phyloP scores from a whole-genome alignment of 1,140 invertebrate species.

The Zaprionus ghesquierei region DNA sequence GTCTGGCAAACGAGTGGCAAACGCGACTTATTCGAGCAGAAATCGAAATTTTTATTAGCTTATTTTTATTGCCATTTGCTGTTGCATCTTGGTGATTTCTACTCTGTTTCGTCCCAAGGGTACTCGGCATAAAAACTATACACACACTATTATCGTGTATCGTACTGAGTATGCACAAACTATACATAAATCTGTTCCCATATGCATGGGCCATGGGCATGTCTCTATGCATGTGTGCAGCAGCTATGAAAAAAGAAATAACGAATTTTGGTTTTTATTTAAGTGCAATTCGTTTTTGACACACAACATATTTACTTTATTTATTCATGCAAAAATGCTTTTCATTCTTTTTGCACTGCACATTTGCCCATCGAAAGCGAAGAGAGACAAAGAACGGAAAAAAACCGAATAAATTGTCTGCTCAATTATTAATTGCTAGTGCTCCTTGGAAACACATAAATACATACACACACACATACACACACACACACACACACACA shows the following conservation, averaged over 20 bases:
- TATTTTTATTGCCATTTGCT: slow-evolving; percentile 3
- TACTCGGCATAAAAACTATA: neutral
- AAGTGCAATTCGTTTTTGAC: slow-evolving; percentile 29
- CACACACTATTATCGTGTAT: neutral
- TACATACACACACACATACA: no score
- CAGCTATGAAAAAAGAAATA: neutral
- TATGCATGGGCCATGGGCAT: neutral
- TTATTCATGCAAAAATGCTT: slow-evolving; percentile 30
- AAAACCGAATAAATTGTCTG: neutral
- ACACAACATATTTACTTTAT: slow-evolving; percentile 36
- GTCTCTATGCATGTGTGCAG: neutral
- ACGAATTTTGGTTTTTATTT: slow-evolving; percentile 11
- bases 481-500: neutral
- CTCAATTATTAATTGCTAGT: slow-evolving; percentile 31
- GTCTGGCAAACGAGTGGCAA: neutral
- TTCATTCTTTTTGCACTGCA: slow-evolving; percentile 6
- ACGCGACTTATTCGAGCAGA: no score
- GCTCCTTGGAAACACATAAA: neutral
- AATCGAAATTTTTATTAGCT: slow-evolving; percentile 35
- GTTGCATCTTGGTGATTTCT: neutral
- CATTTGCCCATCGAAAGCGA: neutral
- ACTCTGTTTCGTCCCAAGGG: neutral
- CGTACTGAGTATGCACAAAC: neutral
- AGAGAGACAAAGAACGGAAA: neutral
- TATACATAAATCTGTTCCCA: neutral